These are phyloP conservation scores for Agrochola lychnidis DNA, from an alignment of 2,888 invertebrate species.

Conservation along the genomic window DNA sequence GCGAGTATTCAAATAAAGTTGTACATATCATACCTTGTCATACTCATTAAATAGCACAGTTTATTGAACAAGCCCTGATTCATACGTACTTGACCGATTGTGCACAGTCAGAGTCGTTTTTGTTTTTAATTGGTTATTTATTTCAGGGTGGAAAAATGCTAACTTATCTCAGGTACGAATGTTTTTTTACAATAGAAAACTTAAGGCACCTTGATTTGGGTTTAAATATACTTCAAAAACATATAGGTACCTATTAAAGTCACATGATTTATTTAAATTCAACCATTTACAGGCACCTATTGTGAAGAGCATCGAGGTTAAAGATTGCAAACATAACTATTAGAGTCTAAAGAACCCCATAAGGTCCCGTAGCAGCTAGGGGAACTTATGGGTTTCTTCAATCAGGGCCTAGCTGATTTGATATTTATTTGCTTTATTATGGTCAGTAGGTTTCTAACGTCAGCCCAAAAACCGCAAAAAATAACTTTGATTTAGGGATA, in stretches of 20 bases:
- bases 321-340: not conserved
- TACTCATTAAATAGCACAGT: slow-evolving; percentile 15
- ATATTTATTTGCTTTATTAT: not conserved
- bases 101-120: not conserved
- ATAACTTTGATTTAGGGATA: not conserved
- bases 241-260: no score
- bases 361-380: not conserved
- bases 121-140: not conserved
- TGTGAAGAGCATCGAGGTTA: not conserved
- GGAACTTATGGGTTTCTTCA: no score
- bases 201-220: not conserved
- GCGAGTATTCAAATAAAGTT: slow-evolving; percentile 51
- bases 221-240: not conserved
- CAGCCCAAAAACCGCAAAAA: not conserved
- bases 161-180: not conserved
- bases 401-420: no score
- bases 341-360: not conserved
- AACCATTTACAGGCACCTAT: not conserved
- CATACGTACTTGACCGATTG: slow-evolving; percentile 22
- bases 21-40: slow-evolving; percentile 10
- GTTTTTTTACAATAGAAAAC: not conserved
- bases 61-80: slow-evolving; percentile 24
- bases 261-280: no score
- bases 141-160: not conserved
- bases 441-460: not conserved